Base-by-base conservation (phyloP, 2,888 invertebrate species). In the Rotaria magnacalcarata region DNA sequence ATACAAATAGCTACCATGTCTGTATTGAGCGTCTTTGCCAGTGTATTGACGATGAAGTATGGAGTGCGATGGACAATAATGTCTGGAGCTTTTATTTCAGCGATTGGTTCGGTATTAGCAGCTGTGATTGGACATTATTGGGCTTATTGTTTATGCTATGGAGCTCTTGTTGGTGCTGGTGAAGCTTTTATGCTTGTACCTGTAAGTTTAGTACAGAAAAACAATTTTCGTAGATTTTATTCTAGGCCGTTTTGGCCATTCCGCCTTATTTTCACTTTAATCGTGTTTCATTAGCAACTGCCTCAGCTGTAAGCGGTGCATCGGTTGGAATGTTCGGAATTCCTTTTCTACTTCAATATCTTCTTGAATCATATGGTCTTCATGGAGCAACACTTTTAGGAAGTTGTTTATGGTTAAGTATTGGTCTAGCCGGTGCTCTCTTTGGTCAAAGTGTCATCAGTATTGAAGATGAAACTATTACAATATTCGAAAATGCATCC, bases 1-100 rank as follows among this genome's bases (percentile, higher is more conserved):
- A 47, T 80, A 19, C 80, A 80, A 80, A 80, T 80, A 11, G 43
- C 47, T 47, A n/a, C 80, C 8, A 80, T 80, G 80, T 80, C 80
- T 47, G 14, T 47, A 47, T 47, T 80, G 3, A 80, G 80, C n/a
- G n/a, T 80, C 34, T 47, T 80, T n/a, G 47, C 47, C 8, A 47
- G 47, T n/a, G 19, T 80, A 47, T 80, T 47, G 24, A n/a, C 80
- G 3, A 80, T 47, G 11, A 80, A 80, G 14, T 80, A 80, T 80
- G 47, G 43, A 0, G 80, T 80, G 21, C 43, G 80, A 80, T 47
- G 43, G 80, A 80, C 47, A n/a, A 80, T 47, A 80, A 11, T 80
- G 47, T 47, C 11, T 4, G 80, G 80, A 7, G 80, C 80, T 11
- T 21, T 80, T 47, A 80, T 47, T 14, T 43, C 80, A 47, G 19